Conservation (phyloP, 1,140 invertebrate species). For the Pentalonia nigronervosa region DNA sequence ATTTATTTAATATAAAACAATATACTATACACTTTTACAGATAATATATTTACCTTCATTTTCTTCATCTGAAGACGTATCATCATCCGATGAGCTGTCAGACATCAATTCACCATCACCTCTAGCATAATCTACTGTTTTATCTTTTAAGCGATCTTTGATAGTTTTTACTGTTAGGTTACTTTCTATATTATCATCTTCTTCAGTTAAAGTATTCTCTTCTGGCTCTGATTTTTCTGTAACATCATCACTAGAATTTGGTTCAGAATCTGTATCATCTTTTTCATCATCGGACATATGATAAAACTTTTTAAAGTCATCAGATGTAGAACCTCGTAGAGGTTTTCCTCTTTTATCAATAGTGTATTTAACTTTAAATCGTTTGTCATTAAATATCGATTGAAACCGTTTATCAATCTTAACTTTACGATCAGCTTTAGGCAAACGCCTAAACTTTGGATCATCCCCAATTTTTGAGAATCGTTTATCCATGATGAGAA, state of each 20-base stretch:
- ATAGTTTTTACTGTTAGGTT: constrained; percentile 67
- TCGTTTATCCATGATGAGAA: constrained; percentile 66
- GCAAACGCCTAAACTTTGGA: constrained; percentile 86
- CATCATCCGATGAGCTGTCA: constrained; percentile 83
- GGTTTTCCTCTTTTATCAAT: constrained; percentile 92
- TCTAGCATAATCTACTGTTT: constrained; percentile 85
- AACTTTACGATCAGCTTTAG: constrained; percentile 85
- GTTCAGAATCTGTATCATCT: constrained; percentile 59
- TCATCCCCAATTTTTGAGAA: constrained; percentile 88
- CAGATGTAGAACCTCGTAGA: constrained; percentile 76
- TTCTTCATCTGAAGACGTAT: constrained; percentile 50
- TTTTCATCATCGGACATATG: constrained; percentile 72
- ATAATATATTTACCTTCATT: constrained; percentile 54
- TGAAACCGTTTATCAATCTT: constrained; percentile 95
- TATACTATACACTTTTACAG: constrained; percentile 61
- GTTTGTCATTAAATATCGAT: constrained; percentile 88
- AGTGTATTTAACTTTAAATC: constrained; percentile 86
- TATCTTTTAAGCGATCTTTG: constrained; percentile 74
- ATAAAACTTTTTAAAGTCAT: constrained; percentile 90
- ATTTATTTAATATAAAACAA: not conserved
- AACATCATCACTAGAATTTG: constrained; percentile 59
- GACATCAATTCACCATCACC: constrained; percentile 80
- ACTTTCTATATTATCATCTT: constrained; percentile 62
- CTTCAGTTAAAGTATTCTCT: constrained; percentile 23
- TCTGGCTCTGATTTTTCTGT: constrained; percentile 27